Evolutionary conservation across 2,113 vertebrate genomes (phyloP).

Genomic region (Campylomormyrus numenius): DNA sequence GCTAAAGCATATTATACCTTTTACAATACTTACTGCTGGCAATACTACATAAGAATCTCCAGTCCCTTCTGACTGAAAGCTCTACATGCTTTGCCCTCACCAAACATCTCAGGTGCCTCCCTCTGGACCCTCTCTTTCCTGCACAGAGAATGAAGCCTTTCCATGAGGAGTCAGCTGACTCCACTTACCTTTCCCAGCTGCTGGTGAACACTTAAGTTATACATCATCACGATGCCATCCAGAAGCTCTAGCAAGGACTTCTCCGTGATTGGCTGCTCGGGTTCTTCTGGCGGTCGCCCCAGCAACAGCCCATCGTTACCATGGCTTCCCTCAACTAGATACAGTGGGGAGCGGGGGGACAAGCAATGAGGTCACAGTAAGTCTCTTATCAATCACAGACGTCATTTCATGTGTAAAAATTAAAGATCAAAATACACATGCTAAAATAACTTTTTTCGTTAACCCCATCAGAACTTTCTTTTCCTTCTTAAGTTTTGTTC

Average conservation of each 20-base stretch:
- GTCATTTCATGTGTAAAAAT: not conserved
- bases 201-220: constrained; percentile 94
- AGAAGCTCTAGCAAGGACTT: constrained; percentile 90
- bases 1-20: not conserved
- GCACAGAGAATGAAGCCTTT: not conserved
- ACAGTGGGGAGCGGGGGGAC: not conserved
- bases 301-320: constrained; percentile 87
- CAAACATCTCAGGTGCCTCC: not conserved
- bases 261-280: constrained; percentile 78
- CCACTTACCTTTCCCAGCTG: constrained; percentile 87
- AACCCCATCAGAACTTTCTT: not conserved
- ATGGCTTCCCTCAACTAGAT: constrained; percentile 83
- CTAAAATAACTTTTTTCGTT: constrained; percentile 25
- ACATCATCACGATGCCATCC: constrained; percentile 95
- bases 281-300: constrained; percentile 82
- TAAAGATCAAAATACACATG: constrained; percentile 6
- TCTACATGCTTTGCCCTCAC: not conserved
- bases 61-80: not conserved
- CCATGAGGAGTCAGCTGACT: not conserved
- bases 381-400: not conserved
- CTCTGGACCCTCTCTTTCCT: not conserved
- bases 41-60: not conserved
- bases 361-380: not conserved
- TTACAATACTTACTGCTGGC: not conserved
- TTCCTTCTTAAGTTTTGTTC: constrained; percentile 4